Percentiles rank a stretch among this genome's conserved stretches.
Conservation (phyloP, 2,113 vertebrate genomes). For the Scatophagus argus region DNA sequence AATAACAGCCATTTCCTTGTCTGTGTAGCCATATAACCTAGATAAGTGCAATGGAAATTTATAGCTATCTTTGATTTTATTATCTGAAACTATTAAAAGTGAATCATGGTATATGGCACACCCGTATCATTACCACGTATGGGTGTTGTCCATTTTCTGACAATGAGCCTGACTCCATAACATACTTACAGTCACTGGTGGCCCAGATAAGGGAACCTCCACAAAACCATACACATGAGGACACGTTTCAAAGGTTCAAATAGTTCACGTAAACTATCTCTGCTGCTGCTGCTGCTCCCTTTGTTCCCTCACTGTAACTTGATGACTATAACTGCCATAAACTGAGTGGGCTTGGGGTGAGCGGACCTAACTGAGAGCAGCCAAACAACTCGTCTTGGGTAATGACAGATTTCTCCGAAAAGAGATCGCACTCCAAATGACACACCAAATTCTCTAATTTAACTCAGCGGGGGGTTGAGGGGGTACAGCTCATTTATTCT, state of each 20-base stretch:
- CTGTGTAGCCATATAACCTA: conserved; percentile 12
- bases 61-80: conserved; percentile 24
- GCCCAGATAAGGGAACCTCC: conserved; percentile 34
- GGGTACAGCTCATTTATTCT: conserved; percentile 52
- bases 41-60: conserved; percentile 8
- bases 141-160: conserved; percentile 28
- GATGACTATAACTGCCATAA: conserved; percentile 55
- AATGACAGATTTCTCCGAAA: conserved; percentile 40
- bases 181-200: conserved; percentile 14
- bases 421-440: conserved; percentile 50
- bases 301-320: conserved; percentile 63
- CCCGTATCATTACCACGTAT: conserved; percentile 18
- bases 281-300: conserved; percentile 47
- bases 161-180: conserved; percentile 4
- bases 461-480: conserved; percentile 12
- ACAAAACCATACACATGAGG: conserved; percentile 24
- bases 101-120: conserved; percentile 27
- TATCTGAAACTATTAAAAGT: conserved; percentile 53
- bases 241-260: conserved; percentile 44
- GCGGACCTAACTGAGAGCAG: conserved; percentile 54
- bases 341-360: no score
- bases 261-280: conserved; percentile 39
- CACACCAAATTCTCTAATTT: conserved; percentile 54
- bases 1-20: not conserved
- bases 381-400: conserved; percentile 43